Evolutionary conservation across 2,888 invertebrate genomes (phyloP).

Genomic region (Hypsopygia costalis): DNA sequence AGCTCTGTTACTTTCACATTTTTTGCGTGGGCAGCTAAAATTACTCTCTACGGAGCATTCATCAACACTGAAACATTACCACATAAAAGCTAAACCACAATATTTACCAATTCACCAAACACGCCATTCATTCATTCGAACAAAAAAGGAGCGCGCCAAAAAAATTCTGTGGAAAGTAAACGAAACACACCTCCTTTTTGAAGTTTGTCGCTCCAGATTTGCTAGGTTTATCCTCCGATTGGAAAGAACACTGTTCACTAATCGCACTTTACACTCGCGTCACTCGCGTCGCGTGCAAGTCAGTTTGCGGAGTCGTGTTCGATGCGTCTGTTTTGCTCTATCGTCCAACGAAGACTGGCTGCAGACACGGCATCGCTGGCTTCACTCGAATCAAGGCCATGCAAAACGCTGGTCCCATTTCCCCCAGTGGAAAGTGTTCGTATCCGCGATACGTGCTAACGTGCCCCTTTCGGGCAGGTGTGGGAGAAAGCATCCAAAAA

Average conservation of each 20-base stretch:
- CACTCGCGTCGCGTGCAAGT: conserved; percentile 50
- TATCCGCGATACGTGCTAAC: conserved; percentile 73
- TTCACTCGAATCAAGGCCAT: conserved; percentile 65
- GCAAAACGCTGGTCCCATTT: conserved; percentile 74
- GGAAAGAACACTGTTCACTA: conserved; percentile 39
- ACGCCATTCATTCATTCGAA: conserved; percentile 37
- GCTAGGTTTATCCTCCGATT: conserved; percentile 46
- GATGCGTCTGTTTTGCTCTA: conserved; percentile 29
- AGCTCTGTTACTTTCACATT: conserved; percentile 55
- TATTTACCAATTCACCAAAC: conserved; percentile 28
- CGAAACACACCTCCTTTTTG: conserved; percentile 51
- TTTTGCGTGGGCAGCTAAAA: conserved; percentile 29
- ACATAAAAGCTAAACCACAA: conserved; percentile 26
- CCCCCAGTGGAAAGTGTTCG: conserved; percentile 73
- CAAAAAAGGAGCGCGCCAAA: conserved; percentile 20
- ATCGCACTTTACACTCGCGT: conserved; percentile 40
- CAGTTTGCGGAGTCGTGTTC: conserved; percentile 22
- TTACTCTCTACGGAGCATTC: conserved; percentile 8
- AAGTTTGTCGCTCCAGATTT: conserved; percentile 66
- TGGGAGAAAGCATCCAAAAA: conserved; percentile 77
- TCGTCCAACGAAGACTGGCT: conserved; percentile 34
- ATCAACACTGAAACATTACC: conserved; percentile 9
- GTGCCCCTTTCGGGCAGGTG: conserved; percentile 73
- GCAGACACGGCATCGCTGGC: conserved; percentile 30
- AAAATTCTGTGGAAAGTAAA: conserved; percentile 15